phyloP scores from a whole-genome alignment of 2,797 vertebrate genomes.

The Falco columbarius region DNA sequence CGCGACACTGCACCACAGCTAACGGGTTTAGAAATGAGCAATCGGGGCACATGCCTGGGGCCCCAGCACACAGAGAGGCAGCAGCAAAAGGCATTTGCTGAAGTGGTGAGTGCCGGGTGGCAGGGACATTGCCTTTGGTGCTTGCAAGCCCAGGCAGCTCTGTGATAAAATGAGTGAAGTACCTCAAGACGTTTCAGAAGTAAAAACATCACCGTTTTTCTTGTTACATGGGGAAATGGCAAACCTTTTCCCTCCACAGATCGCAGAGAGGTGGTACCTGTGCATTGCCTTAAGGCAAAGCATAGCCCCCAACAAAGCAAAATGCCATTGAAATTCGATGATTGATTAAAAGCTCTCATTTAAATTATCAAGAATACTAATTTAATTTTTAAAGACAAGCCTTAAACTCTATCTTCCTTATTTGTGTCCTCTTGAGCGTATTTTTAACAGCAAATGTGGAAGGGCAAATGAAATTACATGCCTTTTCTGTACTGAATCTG shows the following conservation, averaged over 20 bases:
- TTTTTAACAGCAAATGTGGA: neutral
- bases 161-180: neutral
- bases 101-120: neutral
- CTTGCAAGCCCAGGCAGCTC: neutral
- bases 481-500: neutral
- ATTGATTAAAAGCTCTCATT: neutral
- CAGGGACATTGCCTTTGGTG: fast-evolving
- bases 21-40: neutral
- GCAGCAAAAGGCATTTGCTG: neutral
- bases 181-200: neutral
- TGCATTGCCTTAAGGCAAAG: neutral
- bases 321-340: neutral
- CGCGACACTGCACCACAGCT: neutral
- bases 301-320: neutral
- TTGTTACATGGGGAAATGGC: neutral
- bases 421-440: neutral
- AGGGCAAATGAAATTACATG: neutral
- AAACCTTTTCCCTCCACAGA: neutral
- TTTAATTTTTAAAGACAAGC: neutral
- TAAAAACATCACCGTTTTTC: neutral
- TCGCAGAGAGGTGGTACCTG: neutral
- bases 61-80: neutral
- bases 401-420: neutral
- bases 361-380: neutral
- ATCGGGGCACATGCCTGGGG: neutral